Conservation (phyloP, 1,140 invertebrate species). For the Eupristina koningsbergeri region DNA sequence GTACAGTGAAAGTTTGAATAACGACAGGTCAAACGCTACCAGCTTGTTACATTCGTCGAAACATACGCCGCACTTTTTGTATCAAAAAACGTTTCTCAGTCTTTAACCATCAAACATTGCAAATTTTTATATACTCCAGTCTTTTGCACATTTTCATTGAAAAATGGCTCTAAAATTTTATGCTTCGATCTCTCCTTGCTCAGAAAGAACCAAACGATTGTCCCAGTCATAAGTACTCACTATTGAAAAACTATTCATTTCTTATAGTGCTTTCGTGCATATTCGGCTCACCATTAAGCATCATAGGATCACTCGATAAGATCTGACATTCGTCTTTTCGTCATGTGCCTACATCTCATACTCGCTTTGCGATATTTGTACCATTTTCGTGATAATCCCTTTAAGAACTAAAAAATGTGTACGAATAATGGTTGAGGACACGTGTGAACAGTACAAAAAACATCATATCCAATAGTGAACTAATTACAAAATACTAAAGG, state of each 20-base stretch:
- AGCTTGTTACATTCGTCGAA: slow-evolving; percentile 13
- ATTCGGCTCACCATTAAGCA: not conserved
- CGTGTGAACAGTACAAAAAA: not conserved
- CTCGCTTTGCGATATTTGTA: not conserved
- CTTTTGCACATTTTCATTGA: slow-evolving; percentile 44
- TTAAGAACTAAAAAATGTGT: not conserved
- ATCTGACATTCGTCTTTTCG: no score
- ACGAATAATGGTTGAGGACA: not conserved
- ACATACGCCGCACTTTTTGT: slow-evolving; percentile 15
- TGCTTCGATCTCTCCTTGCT: not conserved
- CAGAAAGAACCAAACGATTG: not conserved
- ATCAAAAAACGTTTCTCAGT: slow-evolving; percentile 41
- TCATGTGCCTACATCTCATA: not conserved
- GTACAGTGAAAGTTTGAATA: slow-evolving; percentile 26
- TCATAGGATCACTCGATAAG: not conserved
- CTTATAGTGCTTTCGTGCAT: slow-evolving; percentile 1
- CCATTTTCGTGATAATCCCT: no score
- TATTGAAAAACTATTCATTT: slow-evolving; percentile 16
- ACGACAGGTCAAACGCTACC: slow-evolving; percentile 33
- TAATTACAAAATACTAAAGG: slow-evolving; percentile 4
- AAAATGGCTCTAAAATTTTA: slow-evolving; percentile 32
- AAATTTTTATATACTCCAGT: not conserved
- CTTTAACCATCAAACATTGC: slow-evolving; percentile 6
- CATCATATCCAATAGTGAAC: not conserved
- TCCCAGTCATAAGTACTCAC: slow-evolving; percentile 4